A percentile compares a stretch with the other conserved stretches of the same genome.
Evolutionary conservation across 2,888 invertebrate species (phyloP).

Genomic region (Drosophila heteroneura): DNA sequence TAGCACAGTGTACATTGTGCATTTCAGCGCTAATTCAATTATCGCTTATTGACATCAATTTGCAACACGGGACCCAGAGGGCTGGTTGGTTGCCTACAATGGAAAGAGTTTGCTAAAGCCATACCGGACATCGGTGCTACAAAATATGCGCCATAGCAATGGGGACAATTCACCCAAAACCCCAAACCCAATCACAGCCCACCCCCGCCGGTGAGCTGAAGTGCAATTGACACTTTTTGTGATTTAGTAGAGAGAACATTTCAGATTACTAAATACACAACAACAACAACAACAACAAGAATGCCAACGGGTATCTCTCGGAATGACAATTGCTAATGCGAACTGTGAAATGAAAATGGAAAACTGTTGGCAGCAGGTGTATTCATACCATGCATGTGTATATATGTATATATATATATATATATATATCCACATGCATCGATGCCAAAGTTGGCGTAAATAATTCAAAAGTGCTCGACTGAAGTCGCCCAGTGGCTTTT

Average conservation of each 20-base stretch:
- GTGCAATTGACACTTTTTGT: constrained; percentile 77
- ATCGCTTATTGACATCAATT: constrained; percentile 82
- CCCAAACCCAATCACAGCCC: not conserved
- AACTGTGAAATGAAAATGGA: constrained; percentile 40
- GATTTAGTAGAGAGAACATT: constrained; percentile 71
- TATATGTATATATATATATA: not conserved
- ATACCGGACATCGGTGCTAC: constrained; percentile 27
- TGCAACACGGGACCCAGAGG: constrained; percentile 26
- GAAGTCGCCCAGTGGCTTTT: constrained; percentile 36
- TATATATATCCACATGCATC: constrained; percentile 13
- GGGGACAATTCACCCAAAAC: constrained; percentile 16
- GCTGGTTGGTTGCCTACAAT: not conserved
- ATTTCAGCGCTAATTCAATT: constrained; percentile 81
- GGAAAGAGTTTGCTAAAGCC: not conserved
- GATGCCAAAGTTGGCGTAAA: constrained; percentile 67
- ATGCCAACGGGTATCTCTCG: constrained; percentile 16
- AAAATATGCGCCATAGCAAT: constrained; percentile 49
- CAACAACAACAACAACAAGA: constrained; percentile 26
- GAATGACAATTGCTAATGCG: constrained; percentile 68
- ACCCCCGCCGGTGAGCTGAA: constrained; percentile 33
- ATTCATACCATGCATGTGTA: constrained; percentile 2
- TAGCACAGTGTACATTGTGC: constrained; percentile 69
- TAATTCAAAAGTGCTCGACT: constrained; percentile 66
- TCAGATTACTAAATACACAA: constrained; percentile 64
- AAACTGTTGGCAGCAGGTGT: constrained; percentile 64